These are phyloP conservation scores for Odontothrips loti DNA, from an alignment of 2,888 invertebrate genomes.

Conservation along the genomic window DNA sequence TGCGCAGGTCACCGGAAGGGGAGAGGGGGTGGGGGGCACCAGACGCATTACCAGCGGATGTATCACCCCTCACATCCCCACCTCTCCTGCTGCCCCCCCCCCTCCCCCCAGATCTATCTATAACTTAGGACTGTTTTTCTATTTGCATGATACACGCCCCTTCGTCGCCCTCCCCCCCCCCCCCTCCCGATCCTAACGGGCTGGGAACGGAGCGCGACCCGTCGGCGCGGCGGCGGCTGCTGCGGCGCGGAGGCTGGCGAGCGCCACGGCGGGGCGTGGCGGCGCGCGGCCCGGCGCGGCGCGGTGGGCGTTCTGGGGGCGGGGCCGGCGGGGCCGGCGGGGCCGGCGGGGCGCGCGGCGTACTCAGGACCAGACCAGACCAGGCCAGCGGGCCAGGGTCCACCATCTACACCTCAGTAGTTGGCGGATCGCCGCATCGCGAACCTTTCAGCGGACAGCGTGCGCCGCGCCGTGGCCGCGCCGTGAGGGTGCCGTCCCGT, in stretches of 20 bases:
- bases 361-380: not conserved
- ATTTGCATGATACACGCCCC: constrained; percentile 22
- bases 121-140: constrained; percentile 9
- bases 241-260: no score
- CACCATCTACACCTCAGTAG: constrained; percentile 20
- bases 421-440: constrained; percentile 17
- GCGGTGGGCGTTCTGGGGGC: constrained; percentile 19
- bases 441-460: constrained; percentile 8
- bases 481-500: not conserved
- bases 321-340: not conserved
- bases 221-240: not conserved
- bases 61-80: not conserved
- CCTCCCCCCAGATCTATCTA: constrained; percentile 3
- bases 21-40: constrained; percentile 34
- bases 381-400: constrained; percentile 21
- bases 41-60: constrained; percentile 38
- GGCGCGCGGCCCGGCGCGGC: not conserved
- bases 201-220: not conserved
- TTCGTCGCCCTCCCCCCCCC: not conserved
- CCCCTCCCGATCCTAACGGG: not conserved
- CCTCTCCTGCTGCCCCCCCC: not conserved
- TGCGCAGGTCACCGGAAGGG: not conserved
- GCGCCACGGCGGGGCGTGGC: not conserved
- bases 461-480: not conserved
- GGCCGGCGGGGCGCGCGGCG: not conserved